phyloP scores from a whole-genome alignment of 2,888 invertebrate genomes.

The Oscheius myriophilus region DNA sequence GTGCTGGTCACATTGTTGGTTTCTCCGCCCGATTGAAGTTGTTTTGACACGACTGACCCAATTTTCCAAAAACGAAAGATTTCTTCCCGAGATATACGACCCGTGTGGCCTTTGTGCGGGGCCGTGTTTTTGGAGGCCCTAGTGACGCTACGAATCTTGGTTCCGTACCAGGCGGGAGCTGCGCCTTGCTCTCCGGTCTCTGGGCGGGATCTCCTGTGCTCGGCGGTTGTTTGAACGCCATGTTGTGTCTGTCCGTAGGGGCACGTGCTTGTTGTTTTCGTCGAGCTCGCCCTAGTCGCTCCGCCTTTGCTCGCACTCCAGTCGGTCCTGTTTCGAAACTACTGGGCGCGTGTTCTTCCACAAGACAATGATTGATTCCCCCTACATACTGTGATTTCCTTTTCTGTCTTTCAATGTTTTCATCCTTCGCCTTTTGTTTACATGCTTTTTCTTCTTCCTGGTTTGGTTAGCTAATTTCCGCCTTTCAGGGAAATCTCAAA shows the following conservation, averaged over 20 bases:
- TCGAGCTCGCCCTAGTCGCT: slow-evolving; percentile 11
- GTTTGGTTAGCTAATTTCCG: background rate
- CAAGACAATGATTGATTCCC: too few species aligned
- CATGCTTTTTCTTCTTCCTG: slow-evolving; percentile 1
- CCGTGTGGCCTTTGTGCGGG: background rate
- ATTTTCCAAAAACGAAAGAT: slow-evolving; percentile 14
- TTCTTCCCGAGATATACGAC: slow-evolving; percentile 16
- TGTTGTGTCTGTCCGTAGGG: slow-evolving; percentile 21
- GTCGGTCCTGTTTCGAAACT: slow-evolving; percentile 11
- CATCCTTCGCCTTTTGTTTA: background rate
- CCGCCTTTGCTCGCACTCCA: slow-evolving; percentile 5
- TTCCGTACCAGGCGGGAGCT: slow-evolving; percentile 16
- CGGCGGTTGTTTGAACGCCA: slow-evolving; percentile 13
- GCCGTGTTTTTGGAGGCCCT: background rate
- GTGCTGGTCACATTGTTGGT: slow-evolving; percentile 28
- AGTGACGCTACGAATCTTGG: slow-evolving; percentile 5
- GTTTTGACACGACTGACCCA: slow-evolving; percentile 29
- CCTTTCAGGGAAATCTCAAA: slow-evolving; percentile 17
- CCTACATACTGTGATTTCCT: too few species aligned
- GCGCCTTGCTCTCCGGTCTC: slow-evolving; percentile 8
- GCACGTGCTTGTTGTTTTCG: slow-evolving; percentile 27
- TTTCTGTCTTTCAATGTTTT: too few species aligned
- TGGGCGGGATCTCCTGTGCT: slow-evolving; percentile 10
- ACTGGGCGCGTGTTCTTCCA: too few species aligned
- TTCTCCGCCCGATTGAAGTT: slow-evolving; percentile 24